Evolutionary conservation across 1,140 invertebrate genomes (phyloP), one percentile per base, ranked within the genome.

Genomic region (Zaprionus inermis): DNA sequence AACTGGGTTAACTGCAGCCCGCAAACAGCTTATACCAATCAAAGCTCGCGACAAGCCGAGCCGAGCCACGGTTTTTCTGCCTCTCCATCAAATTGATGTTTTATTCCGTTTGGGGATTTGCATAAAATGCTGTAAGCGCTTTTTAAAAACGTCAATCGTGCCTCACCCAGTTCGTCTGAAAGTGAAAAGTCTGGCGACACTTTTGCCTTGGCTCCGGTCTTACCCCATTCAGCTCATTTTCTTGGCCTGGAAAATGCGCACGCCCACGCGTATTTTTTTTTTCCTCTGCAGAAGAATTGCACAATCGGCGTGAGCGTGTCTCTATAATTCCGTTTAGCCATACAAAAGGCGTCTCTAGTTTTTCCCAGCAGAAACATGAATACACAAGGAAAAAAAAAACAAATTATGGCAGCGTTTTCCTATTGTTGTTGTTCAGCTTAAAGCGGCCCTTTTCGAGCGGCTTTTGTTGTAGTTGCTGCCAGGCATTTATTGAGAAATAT

Each of bases 261-360:
- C 24, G 24, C 24, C 24, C 24, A 28, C 24, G 24, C 24, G 24
- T 28, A 5, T 28, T 28, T 28, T 28, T 24, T 4, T 24, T 28
- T 28, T 28, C 24, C 64, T 54, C 59, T 59, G 70, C 72, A 66
- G 38, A 32, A 32, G 28, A 20, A 73, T 89, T 88, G 83, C 79
- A 85, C 85, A 89, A 90, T 89, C 84, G 82, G 85, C 84, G 81
- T 89, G 84, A 89, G 84, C 78, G 81, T 49, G 44, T 79, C 84
- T 83, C 79, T 84, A 84, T 90, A 78, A 89, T 81, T 84, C 75
- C 85, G 75, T 84, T 89, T 88, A 89, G 80, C 70, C 76, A 76
- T 82, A 77, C 83, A 89, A 88, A 85, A 89, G 84, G 84, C 80
- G 84, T 89, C 68, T 76, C 68, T 76, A 81, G 72, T 72, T 84